phyloP scores from a whole-genome alignment of 2,797 vertebrate species.

The Crocodylus rhombifer region DNA sequence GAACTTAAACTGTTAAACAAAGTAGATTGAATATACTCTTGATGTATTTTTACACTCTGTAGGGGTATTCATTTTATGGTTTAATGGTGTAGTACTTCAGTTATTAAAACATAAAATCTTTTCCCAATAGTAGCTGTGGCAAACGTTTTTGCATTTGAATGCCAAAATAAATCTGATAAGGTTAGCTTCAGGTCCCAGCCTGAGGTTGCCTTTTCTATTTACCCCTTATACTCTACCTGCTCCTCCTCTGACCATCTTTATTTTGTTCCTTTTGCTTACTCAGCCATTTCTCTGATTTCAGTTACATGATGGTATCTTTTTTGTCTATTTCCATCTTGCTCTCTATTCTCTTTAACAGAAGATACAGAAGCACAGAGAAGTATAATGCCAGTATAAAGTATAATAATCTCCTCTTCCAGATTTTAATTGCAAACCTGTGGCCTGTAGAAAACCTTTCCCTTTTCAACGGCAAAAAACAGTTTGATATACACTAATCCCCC shows the following conservation, averaged over 20 bases:
- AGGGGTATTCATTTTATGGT: slow-evolving; percentile 23
- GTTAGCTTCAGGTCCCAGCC: not conserved
- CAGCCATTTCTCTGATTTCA: not conserved
- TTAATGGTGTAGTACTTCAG: slow-evolving; percentile 8
- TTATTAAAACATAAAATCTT: slow-evolving; percentile 50
- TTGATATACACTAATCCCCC: not conserved
- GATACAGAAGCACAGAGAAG: not conserved
- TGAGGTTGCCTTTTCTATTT: not conserved
- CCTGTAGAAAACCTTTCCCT: not conserved
- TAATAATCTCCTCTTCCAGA: not conserved
- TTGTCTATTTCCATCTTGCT: not conserved
- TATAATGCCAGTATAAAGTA: not conserved
- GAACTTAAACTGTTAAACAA: slow-evolving; percentile 3
- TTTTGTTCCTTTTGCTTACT: not conserved
- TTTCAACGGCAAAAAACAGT: no score
- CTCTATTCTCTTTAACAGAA: not conserved
- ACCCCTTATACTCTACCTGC: not conserved
- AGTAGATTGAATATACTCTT: not conserved
- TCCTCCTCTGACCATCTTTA: not conserved
- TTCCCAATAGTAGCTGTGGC: slow-evolving; percentile 11
- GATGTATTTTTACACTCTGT: not conserved
- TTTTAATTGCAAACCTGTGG: not conserved
- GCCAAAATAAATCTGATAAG: not conserved
- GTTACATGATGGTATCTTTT: not conserved
- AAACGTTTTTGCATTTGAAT: slow-evolving; percentile 17